Conservation (phyloP, 2,113 vertebrate species). For the Piaya cayana region DNA sequence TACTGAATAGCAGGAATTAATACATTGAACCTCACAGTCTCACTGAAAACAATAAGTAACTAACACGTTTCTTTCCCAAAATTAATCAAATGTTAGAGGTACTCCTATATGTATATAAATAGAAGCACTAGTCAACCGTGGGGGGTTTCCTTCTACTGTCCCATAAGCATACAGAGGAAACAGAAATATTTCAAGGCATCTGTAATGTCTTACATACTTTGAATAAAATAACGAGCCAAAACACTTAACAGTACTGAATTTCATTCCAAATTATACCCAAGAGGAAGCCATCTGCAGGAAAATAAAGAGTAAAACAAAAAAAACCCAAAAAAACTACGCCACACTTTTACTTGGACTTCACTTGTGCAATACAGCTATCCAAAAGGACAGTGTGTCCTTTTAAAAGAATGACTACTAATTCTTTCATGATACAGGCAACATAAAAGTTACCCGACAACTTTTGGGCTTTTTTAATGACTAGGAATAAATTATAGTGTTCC, state of each 20-base stretch:
- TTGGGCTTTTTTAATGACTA: not conserved
- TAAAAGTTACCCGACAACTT: conserved; percentile 46
- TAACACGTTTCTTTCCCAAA: not conserved
- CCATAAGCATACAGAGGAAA: conserved; percentile 58
- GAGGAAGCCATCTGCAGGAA: conserved; percentile 70
- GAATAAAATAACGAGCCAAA: conserved; percentile 60
- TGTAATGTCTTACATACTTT: conserved; percentile 66
- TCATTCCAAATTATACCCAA: conserved; percentile 68
- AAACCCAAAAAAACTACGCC: no score
- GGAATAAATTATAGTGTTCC: not conserved
- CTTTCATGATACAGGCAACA: conserved; percentile 18
- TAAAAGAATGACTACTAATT: conserved; percentile 43
- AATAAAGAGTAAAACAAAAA: conserved; percentile 36
- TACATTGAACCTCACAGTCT: not conserved
- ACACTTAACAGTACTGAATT: conserved; percentile 54
- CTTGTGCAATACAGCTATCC: conserved; percentile 56
- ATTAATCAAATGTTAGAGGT: not conserved
- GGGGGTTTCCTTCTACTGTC: conserved; percentile 61
- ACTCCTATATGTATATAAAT: conserved; percentile 35
- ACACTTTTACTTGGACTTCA: conserved; percentile 34
- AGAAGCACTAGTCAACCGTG: conserved; percentile 35
- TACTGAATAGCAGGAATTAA: not conserved
- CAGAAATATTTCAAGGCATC: conserved; percentile 63
- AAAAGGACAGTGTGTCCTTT: conserved; percentile 65
- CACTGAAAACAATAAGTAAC: not conserved